Conservation (phyloP, 1,140 invertebrate species). For the Cheumatopsyche charites region DNA sequence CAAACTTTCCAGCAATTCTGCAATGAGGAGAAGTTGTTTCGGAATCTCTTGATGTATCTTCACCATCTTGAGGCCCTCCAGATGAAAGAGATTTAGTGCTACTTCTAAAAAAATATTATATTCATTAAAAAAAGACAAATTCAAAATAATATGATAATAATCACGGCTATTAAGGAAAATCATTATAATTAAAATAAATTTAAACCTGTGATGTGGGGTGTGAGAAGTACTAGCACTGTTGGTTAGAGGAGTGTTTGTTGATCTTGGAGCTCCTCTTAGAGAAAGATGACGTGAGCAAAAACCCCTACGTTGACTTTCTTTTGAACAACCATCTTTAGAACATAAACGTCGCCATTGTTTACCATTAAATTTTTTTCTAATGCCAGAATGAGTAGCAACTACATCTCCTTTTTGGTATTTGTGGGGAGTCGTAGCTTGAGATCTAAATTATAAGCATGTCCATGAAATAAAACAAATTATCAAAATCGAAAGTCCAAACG, state of each 20-base stretch:
- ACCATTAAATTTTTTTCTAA: slow-evolving; percentile 98
- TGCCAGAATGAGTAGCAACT: slow-evolving; percentile 93
- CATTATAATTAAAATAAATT: neutral
- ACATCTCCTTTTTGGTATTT: slow-evolving; percentile 99
- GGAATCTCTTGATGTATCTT: slow-evolving; percentile 88
- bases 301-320: slow-evolving; percentile 95
- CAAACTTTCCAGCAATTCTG: slow-evolving; percentile 78
- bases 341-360: slow-evolving; percentile 98
- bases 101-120: slow-evolving; percentile 51
- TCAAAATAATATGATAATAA: neutral
- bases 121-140: neutral
- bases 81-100: slow-evolving; percentile 60
- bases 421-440: slow-evolving; percentile 90
- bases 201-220: slow-evolving; percentile 52
- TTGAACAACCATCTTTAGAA: slow-evolving; percentile 94
- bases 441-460: slow-evolving; percentile 61
- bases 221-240: slow-evolving; percentile 55
- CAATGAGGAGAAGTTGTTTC: slow-evolving; percentile 83
- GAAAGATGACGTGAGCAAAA: slow-evolving; percentile 96
- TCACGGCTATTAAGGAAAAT: neutral
- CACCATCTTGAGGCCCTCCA: slow-evolving; percentile 72
- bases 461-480: neutral
- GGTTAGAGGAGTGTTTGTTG: slow-evolving; percentile 57
- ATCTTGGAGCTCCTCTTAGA: slow-evolving; percentile 70
- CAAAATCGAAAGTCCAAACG: neutral